phyloP scores from a whole-genome alignment of 2,888 invertebrate species.

The Brachyptera risi region DNA sequence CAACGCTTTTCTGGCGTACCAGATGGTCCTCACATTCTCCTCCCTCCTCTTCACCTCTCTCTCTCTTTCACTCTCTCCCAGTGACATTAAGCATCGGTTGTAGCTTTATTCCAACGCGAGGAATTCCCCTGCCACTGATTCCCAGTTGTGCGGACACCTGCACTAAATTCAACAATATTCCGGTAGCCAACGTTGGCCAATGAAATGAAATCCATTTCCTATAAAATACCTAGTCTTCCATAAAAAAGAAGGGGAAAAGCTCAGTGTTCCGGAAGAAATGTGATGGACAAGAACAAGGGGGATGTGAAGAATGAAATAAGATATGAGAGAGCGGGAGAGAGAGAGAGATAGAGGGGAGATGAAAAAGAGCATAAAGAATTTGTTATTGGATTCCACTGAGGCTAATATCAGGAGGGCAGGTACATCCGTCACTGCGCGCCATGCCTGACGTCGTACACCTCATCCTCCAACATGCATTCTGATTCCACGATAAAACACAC shows the following conservation, averaged over 20 bases:
- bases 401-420: conserved; percentile 29
- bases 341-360: neutral
- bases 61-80: neutral
- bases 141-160: conserved; percentile 15
- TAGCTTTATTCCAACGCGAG: neutral
- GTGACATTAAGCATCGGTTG: neutral
- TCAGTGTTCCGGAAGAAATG: conserved; percentile 21
- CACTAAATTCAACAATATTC: conserved; percentile 4
- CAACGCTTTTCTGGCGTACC: no score
- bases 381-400: conserved; percentile 26
- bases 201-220: conserved; percentile 20
- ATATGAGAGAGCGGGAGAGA: conserved; percentile 10
- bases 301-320: conserved; percentile 10
- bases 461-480: no score
- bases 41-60: neutral
- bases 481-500: no score
- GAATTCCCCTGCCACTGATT: neutral
- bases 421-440: neutral
- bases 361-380: conserved; percentile 21
- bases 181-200: conserved; percentile 8
- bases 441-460: no score
- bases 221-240: neutral
- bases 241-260: neutral
- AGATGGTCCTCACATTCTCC: no score
- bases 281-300: conserved; percentile 23